These are phyloP conservation scores for Papilio protenor DNA, from an alignment of 2,888 invertebrate genomes.

Conservation along the genomic window DNA sequence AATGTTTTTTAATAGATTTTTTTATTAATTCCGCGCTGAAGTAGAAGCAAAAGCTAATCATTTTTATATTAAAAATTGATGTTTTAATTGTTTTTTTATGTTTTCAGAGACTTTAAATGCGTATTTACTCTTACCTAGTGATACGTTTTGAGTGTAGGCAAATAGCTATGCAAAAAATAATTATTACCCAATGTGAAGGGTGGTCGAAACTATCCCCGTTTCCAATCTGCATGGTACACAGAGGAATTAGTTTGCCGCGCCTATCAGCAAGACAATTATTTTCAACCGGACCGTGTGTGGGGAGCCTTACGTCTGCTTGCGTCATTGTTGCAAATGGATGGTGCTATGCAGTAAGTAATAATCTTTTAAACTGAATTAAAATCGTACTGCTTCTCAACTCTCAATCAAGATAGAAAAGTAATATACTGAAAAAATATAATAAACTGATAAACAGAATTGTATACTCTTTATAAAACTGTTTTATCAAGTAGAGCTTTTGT, in stretches of 20 bases:
- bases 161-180: conserved; percentile 24
- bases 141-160: not conserved
- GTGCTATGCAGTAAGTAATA: conserved; percentile 52
- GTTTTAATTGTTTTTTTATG: no score
- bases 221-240: conserved; percentile 58
- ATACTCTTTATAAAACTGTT: not conserved
- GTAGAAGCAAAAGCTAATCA: no score
- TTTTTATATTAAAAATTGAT: not conserved
- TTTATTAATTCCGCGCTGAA: no score
- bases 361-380: not conserved
- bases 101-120: not conserved
- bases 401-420: not conserved
- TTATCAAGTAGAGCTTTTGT: not conserved
- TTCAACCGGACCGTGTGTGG: conserved; percentile 72
- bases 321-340: conserved; percentile 65
- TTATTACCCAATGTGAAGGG: conserved; percentile 44
- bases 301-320: conserved; percentile 65
- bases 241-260: conserved; percentile 66
- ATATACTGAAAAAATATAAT: no score
- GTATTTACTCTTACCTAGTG: not conserved
- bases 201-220: conserved; percentile 47
- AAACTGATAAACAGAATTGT: no score
- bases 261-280: conserved; percentile 80
- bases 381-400: not conserved
- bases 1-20: no score